These are phyloP conservation scores for Cichlasoma orientale DNA, from an alignment of 2,797 vertebrate genomes.

Conservation along the genomic window DNA sequence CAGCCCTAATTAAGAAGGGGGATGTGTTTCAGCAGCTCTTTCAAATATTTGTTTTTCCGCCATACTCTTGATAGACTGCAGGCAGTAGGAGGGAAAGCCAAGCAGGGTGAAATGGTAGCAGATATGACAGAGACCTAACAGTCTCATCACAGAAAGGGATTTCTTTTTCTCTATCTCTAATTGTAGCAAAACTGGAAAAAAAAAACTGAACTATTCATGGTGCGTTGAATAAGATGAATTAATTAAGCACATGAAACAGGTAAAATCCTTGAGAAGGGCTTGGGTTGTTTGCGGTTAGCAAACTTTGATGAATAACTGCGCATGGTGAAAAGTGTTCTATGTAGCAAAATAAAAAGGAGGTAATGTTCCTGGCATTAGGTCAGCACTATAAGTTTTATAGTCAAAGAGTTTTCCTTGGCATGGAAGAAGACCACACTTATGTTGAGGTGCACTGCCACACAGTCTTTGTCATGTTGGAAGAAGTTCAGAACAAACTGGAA, in stretches of 20 bases:
- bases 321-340: conserved; percentile 64
- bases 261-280: conserved; percentile 9
- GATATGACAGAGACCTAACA: conserved; percentile 52
- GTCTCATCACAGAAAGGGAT: conserved; percentile 23
- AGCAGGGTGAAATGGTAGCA: conserved; percentile 52
- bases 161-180: background rate
- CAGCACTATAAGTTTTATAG: conserved; percentile 78
- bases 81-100: conserved; percentile 65
- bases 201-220: background rate
- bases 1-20: conserved; percentile 84
- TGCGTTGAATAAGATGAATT: conserved; percentile 18
- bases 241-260: conserved; percentile 22
- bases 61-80: conserved; percentile 77
- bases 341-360: conserved; percentile 77
- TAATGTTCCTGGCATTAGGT: conserved; percentile 80
- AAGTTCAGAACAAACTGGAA: conserved; percentile 84
- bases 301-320: conserved; percentile 70
- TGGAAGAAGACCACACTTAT: conserved; percentile 76
- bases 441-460: conserved; percentile 77
- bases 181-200: background rate
- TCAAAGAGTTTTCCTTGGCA: conserved; percentile 81
- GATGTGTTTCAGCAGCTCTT: conserved; percentile 82
- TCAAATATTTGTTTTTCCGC: conserved; percentile 84
- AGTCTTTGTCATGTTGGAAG: conserved; percentile 81
- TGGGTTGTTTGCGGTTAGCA: conserved; percentile 49